Percentiles rank a stretch among this genome's conserved stretches.
Conservation (phyloP, 2,113 vertebrate genomes). For the Australoheros scitulus region DNA sequence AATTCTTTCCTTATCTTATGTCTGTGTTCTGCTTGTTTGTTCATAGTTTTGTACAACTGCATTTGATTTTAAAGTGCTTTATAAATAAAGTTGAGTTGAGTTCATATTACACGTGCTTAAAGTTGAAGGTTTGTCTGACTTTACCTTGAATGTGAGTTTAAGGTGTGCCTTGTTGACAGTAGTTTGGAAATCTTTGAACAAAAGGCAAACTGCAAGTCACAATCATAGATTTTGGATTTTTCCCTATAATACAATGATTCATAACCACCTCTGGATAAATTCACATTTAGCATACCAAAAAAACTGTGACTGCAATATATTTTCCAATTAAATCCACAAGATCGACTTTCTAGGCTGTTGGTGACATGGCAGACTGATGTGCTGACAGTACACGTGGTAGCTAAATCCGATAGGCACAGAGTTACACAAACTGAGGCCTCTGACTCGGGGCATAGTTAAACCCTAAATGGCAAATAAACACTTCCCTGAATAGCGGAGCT, state of each 20-base stretch:
- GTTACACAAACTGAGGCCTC: constrained; percentile 23
- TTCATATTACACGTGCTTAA: neutral
- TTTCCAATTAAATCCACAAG: neutral
- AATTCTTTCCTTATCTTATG: too few species aligned
- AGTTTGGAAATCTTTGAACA: neutral
- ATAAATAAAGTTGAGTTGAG: too few species aligned
- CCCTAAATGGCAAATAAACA: constrained; percentile 54
- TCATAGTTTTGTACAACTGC: too few species aligned
- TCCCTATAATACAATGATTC: too few species aligned
- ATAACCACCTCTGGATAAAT: neutral
- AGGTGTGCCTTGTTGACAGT: neutral
- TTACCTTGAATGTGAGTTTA: neutral
- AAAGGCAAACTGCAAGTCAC: neutral
- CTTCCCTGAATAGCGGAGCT: constrained; percentile 44
- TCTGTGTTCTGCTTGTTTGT: too few species aligned
- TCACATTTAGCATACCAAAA: neutral
- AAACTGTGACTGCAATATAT: neutral
- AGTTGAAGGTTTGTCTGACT: neutral
- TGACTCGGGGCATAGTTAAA: constrained; percentile 27
- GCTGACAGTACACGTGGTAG: constrained; percentile 12
- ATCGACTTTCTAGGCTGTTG: neutral
- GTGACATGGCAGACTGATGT: constrained; percentile 3
- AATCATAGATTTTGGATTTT: neutral
- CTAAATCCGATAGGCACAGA: constrained; percentile 29
- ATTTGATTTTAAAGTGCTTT: too few species aligned